Evolutionary conservation across 2,888 invertebrate species (phyloP).

Genomic region (Erynnis tages): DNA sequence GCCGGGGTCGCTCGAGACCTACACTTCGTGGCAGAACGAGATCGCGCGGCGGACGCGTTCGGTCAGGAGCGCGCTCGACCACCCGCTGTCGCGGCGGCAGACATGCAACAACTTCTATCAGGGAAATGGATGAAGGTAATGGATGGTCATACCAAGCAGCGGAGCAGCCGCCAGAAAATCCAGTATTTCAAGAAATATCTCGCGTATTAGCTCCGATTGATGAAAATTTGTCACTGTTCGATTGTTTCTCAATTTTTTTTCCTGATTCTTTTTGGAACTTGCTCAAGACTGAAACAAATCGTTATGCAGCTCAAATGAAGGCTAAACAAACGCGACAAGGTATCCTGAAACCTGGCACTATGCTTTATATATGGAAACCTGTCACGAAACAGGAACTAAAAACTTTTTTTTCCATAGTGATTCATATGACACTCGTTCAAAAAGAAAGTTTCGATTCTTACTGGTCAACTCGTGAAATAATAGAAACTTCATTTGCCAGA

Average conservation of each 20-base stretch:
- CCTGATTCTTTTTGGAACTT: slow-evolving; percentile 22
- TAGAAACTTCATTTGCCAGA: slow-evolving; percentile 31
- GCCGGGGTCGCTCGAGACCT: slow-evolving; percentile 10
- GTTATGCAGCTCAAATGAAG: slow-evolving; percentile 24
- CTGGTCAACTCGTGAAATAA: slow-evolving; percentile 32
- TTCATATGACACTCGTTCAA: slow-evolving; percentile 31
- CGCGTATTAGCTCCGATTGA: not conserved
- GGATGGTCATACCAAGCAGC: slow-evolving; percentile 29
- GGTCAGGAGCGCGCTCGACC: too few species aligned
- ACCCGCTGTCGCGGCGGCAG: too few species aligned
- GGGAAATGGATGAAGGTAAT: slow-evolving; percentile 29
- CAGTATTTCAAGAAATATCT: slow-evolving; percentile 4
- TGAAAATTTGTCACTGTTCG: slow-evolving; percentile 23
- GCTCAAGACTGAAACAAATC: slow-evolving; percentile 23
- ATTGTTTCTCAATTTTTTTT: slow-evolving; percentile 29
- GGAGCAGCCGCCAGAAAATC: slow-evolving; percentile 15
- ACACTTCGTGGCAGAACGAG: too few species aligned
- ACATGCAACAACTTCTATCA: slow-evolving; percentile 19
- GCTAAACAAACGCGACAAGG: slow-evolving; percentile 21
- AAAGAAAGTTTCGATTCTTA: slow-evolving; percentile 35
- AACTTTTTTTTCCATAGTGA: slow-evolving; percentile 23
- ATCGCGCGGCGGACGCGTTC: slow-evolving; percentile 11
- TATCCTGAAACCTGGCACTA: slow-evolving; percentile 19
- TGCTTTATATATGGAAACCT: slow-evolving; percentile 30
- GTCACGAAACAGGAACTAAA: slow-evolving; percentile 28